Evolutionary conservation across 2,113 vertebrate species (phyloP).

Genomic region (Neodon shergylaensis): DNA sequence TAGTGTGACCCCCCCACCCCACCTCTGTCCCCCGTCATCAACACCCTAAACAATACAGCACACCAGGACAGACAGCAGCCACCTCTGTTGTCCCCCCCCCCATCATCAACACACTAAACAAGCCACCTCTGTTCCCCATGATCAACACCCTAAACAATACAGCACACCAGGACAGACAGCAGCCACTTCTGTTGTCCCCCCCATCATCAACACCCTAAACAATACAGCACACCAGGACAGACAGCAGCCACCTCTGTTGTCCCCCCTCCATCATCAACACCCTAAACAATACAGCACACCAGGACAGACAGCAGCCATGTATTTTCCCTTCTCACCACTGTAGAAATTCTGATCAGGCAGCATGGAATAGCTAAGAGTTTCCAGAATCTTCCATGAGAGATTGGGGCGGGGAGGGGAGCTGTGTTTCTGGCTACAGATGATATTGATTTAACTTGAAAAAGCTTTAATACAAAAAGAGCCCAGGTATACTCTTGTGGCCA

Average conservation of each 20-base stretch:
- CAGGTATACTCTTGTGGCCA: background rate
- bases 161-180: background rate
- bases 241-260: background rate
- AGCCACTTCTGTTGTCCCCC: background rate
- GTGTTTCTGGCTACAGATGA: background rate
- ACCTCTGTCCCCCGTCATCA: background rate
- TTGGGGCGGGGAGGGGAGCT: rapidly evolving
- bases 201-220: slow-evolving; percentile 24
- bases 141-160: slow-evolving; percentile 41
- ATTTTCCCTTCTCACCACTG: background rate
- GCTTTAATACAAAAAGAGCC: background rate
- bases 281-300: slow-evolving; percentile 43
- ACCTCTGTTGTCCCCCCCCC: background rate
- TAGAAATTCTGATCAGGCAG: background rate
- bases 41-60: slow-evolving; percentile 43
- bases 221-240: background rate
- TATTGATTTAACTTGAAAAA: background rate
- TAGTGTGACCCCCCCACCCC: background rate
- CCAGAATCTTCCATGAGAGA: background rate
- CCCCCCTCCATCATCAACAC: background rate
- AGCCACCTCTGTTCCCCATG: background rate
- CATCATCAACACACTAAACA: too few relatives aligned
- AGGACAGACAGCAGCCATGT: background rate
- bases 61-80: background rate
- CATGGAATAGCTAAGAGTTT: background rate